phyloP scores from a whole-genome alignment of 2,888 invertebrate genomes.

The Enoplolaimus lenunculus region DNA sequence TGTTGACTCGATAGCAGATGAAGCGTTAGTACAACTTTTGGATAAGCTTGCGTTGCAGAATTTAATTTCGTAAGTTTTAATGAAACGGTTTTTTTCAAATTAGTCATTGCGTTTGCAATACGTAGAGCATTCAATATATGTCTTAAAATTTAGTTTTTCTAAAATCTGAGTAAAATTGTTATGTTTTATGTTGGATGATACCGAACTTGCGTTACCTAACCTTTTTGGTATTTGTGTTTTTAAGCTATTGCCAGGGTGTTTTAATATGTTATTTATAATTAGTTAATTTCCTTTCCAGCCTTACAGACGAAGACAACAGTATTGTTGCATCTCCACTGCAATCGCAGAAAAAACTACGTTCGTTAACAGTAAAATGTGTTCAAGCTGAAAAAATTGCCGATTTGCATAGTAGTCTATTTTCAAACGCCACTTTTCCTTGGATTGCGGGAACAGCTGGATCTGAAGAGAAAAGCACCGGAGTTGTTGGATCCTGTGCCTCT shows the following conservation, averaged over 20 bases:
- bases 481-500: neutral
- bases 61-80: conserved; percentile 46
- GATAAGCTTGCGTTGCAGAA: conserved; percentile 65
- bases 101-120: no score
- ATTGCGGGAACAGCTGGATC: neutral
- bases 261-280: no score
- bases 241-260: no score
- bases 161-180: no score
- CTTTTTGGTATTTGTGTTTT: no score
- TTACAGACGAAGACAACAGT: neutral
- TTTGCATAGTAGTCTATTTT: neutral
- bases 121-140: no score
- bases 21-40: conserved; percentile 53
- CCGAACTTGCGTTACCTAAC: no score
- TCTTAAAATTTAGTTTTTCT: no score
- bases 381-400: neutral
- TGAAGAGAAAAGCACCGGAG: neutral
- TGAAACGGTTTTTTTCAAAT: no score
- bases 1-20: conserved; percentile 48
- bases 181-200: no score
- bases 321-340: neutral
- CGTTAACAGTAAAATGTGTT: neutral
- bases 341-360: neutral
- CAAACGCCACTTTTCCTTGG: neutral
- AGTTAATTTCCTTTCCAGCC: no score